A percentile compares a stretch with the other conserved stretches of the same genome.
These are phyloP conservation scores for Psettodes erumei DNA, from an alignment of 2,113 vertebrate species.

Conservation along the genomic window DNA sequence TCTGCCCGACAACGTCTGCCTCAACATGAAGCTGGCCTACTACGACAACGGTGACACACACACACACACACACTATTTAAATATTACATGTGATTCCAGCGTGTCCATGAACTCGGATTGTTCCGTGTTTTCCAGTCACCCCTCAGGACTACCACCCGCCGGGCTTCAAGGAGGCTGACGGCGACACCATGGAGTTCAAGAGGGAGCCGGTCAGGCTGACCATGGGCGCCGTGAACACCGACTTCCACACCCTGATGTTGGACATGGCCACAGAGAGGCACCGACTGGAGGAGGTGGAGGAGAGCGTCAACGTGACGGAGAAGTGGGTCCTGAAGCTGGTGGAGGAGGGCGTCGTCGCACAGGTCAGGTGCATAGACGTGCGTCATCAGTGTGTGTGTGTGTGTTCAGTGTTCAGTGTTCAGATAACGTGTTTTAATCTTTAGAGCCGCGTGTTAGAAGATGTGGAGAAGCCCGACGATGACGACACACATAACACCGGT, in stretches of 20 bases:
- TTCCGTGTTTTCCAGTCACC: conserved; percentile 72
- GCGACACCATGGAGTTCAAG: conserved; percentile 84
- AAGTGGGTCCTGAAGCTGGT: conserved; percentile 72
- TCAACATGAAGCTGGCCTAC: conserved; percentile 96
- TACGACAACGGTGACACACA: conserved; percentile 88
- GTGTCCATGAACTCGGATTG: no score
- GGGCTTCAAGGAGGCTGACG: conserved; percentile 90
- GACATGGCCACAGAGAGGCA: conserved; percentile 91
- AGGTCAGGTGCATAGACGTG: no score
- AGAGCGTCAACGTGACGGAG: conserved; percentile 57
- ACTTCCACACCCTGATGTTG: conserved; percentile 90
- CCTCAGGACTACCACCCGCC: conserved; percentile 93
- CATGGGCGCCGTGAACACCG: conserved; percentile 91
- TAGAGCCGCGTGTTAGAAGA: conserved; percentile 59
- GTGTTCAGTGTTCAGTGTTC: neutral
- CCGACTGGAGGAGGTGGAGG: conserved; percentile 86
- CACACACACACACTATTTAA: no score
- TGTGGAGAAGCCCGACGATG: conserved; percentile 27
- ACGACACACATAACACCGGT: conserved; percentile 46
- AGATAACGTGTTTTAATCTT: conserved; percentile 45
- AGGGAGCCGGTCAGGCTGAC: conserved; percentile 88
- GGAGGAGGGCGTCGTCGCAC: conserved; percentile 56
- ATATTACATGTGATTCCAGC: no score
- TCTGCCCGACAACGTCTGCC: conserved; percentile 87
- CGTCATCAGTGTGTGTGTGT: neutral